Percentiles rank a stretch among this genome's conserved stretches.
phyloP scores from a whole-genome alignment of 2,888 invertebrate species.

The Salticus scenicus region DNA sequence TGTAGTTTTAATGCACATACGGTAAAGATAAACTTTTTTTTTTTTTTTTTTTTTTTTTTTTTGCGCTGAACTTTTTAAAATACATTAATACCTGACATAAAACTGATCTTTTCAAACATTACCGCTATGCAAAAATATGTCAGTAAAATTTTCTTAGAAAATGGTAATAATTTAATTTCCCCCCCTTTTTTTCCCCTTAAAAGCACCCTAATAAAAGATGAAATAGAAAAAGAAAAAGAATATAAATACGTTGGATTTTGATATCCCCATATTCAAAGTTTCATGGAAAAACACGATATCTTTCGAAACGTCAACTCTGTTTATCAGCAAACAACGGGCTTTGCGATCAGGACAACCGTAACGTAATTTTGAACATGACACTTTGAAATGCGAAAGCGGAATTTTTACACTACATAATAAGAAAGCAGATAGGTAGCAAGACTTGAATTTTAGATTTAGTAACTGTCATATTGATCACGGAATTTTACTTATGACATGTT shows the following conservation, averaged over 20 bases:
- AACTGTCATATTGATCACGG: background rate
- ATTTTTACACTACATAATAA: background rate
- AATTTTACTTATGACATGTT: too few species aligned
- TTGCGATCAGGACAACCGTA: background rate
- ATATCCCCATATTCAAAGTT: background rate
- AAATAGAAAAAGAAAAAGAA: background rate
- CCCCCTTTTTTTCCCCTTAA: background rate
- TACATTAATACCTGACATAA: too few species aligned
- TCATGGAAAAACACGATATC: background rate
- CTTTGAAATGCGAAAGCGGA: background rate
- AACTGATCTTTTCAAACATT: too few species aligned
- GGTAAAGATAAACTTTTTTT: too few species aligned
- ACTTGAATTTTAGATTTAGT: background rate
- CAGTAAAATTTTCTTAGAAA: background rate
- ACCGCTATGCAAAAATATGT: too few species aligned
- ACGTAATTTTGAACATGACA: slow-evolving; percentile 1
- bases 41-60: too few species aligned
- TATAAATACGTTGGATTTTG: background rate
- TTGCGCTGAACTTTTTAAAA: too few species aligned
- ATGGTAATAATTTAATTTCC: background rate
- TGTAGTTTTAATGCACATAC: too few species aligned
- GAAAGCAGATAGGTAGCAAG: background rate
- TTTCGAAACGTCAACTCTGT: background rate
- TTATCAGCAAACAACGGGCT: background rate
- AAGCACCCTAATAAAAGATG: background rate